phyloP scores from a whole-genome alignment of 2,113 vertebrate genomes.

The Lophochroa leadbeateri region DNA sequence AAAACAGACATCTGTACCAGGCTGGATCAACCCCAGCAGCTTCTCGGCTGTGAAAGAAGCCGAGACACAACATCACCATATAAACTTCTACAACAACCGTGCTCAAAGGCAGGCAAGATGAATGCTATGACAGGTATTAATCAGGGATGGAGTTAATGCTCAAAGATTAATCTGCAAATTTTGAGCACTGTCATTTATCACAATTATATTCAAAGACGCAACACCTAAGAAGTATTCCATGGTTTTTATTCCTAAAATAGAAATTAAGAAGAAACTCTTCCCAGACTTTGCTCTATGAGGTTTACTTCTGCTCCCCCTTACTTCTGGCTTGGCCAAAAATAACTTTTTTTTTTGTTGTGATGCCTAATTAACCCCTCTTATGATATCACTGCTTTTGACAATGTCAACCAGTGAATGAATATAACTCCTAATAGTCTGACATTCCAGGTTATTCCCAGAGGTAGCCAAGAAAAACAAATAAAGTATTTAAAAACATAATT shows the following conservation, averaged over 20 bases:
- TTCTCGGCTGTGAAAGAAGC: background rate
- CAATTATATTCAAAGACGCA: background rate
- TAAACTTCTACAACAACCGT: rapidly evolving
- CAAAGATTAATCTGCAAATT: background rate
- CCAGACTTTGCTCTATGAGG: background rate
- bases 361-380: background rate
- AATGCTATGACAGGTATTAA: background rate
- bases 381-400: background rate
- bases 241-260: background rate
- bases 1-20: background rate
- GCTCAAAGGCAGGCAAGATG: background rate
- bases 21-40: background rate
- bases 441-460: background rate
- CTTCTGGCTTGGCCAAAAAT: background rate
- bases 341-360: rapidly evolving
- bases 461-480: background rate
- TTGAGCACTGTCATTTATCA: background rate
- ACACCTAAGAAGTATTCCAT: background rate
- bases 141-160: background rate
- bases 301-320: background rate
- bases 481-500: background rate
- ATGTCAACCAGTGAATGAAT: background rate
- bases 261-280: background rate
- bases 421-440: background rate
- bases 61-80: rapidly evolving